These are phyloP conservation scores for Molossus alvarezi DNA, from an alignment of 2,797 vertebrate genomes.

Conservation along the genomic window DNA sequence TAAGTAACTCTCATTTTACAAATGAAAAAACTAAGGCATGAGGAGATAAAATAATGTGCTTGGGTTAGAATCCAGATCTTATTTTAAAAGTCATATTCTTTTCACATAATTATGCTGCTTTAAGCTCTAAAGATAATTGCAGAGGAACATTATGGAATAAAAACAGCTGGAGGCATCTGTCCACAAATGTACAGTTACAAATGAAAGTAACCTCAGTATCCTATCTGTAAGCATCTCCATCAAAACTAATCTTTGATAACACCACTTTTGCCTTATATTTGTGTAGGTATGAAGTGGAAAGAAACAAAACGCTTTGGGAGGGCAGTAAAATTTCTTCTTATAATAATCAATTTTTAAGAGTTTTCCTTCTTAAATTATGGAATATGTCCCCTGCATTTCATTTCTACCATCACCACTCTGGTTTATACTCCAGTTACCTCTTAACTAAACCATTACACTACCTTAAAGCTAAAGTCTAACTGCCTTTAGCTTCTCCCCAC, in stretches of 20 bases:
- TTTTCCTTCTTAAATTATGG: constrained; percentile 51
- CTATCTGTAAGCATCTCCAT: background rate
- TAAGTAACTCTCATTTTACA: constrained; percentile 38
- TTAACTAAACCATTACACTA: constrained; percentile 20
- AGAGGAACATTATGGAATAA: background rate
- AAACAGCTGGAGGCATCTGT: constrained; percentile 34
- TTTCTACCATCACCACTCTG: constrained; percentile 15
- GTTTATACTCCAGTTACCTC: background rate
- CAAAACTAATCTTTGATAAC: background rate
- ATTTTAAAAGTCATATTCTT: constrained; percentile 42
- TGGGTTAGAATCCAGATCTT: background rate
- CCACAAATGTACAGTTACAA: constrained; percentile 1
- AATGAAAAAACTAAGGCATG: constrained; percentile 33
- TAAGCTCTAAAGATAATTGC: constrained; percentile 24
- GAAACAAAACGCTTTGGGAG: constrained; percentile 46
- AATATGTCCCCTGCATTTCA: background rate
- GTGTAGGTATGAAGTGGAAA: constrained; percentile 60
- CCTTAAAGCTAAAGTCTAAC: constrained; percentile 38
- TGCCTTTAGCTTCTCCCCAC: constrained; percentile 14
- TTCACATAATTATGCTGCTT: constrained; percentile 40
- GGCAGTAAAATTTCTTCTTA: constrained; percentile 10
- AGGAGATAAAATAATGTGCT: constrained; percentile 17
- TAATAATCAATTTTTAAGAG: constrained; percentile 51
- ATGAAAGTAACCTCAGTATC: constrained; percentile 19
- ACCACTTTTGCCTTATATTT: constrained; percentile 41